Conservation (phyloP, 2,113 vertebrate genomes). For the Callorhinus ursinus region DNA sequence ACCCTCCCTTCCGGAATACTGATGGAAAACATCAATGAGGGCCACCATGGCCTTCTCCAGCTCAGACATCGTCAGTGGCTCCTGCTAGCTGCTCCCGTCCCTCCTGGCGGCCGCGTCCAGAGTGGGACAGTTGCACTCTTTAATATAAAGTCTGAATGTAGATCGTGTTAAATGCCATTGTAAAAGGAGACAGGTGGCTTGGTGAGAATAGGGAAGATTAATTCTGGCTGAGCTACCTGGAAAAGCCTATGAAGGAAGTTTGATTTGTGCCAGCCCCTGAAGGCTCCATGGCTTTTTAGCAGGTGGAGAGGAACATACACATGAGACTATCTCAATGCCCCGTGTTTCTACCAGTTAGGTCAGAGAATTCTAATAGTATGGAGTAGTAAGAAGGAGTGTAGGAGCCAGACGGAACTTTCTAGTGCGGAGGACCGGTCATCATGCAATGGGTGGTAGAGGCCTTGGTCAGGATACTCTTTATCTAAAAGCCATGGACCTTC, state of each 20-base stretch:
- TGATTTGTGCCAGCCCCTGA: background rate
- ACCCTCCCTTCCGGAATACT: no score
- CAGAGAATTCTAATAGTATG: background rate
- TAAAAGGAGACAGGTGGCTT: background rate
- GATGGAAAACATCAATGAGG: no score
- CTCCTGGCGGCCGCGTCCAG: no score
- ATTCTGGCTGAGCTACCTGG: background rate
- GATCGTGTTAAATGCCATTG: background rate
- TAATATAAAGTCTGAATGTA: background rate
- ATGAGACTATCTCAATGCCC: background rate
- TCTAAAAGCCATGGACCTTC: fast-evolving
- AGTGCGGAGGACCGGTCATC: background rate
- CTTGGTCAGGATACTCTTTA: fast-evolving
- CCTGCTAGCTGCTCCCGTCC: no score
- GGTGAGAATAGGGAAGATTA: background rate
- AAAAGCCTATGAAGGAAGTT: background rate
- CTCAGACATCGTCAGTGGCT: no score
- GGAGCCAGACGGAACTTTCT: background rate
- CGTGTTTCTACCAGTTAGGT: background rate
- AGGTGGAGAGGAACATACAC: background rate
- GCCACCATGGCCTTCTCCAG: no score
- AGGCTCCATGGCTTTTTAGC: background rate
- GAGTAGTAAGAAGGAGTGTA: background rate
- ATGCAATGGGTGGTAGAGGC: background rate
- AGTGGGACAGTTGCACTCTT: no score